A percentile compares a stretch with the other conserved stretches of the same genome.
phyloP scores from a whole-genome alignment of 2,888 invertebrate genomes.

The Luperina testacea region DNA sequence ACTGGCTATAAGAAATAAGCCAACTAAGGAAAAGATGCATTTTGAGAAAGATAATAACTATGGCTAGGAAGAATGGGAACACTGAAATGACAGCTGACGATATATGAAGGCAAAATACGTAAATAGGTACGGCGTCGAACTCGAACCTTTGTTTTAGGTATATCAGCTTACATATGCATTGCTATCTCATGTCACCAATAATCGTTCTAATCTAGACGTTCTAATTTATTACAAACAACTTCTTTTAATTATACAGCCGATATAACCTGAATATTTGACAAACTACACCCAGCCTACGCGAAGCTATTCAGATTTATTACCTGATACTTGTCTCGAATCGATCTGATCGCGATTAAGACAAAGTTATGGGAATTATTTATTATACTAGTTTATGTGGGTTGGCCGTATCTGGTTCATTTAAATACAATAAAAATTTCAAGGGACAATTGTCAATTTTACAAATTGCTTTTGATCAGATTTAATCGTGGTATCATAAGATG shows the following conservation, averaged over 20 bases:
- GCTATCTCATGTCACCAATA: background rate
- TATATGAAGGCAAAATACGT: background rate
- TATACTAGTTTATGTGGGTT: conserved; percentile 43
- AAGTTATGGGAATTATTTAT: conserved; percentile 61
- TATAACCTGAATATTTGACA: conserved; percentile 68
- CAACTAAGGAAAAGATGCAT: background rate
- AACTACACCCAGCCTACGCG: conserved; percentile 59
- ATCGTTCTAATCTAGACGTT: conserved; percentile 1
- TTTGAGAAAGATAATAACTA: background rate
- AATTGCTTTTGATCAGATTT: conserved; percentile 47
- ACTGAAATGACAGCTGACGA: background rate
- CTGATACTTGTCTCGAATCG: conserved; percentile 59
- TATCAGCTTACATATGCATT: background rate
- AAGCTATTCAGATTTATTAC: conserved; percentile 72
- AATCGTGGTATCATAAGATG: conserved; percentile 10
- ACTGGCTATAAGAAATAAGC: background rate
- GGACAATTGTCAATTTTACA: conserved; percentile 49
- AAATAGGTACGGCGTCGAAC: too few species aligned
- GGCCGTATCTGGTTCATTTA: conserved; percentile 48
- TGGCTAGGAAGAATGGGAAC: background rate
- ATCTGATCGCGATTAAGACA: conserved; percentile 51
- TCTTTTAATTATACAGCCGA: conserved; percentile 53
- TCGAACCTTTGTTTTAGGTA: background rate
- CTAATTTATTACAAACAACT: conserved; percentile 31
- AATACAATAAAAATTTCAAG: conserved; percentile 55